Evolutionary conservation across 2,113 vertebrate genomes (phyloP).

Genomic region (Psammodynastes pulverulentus): DNA sequence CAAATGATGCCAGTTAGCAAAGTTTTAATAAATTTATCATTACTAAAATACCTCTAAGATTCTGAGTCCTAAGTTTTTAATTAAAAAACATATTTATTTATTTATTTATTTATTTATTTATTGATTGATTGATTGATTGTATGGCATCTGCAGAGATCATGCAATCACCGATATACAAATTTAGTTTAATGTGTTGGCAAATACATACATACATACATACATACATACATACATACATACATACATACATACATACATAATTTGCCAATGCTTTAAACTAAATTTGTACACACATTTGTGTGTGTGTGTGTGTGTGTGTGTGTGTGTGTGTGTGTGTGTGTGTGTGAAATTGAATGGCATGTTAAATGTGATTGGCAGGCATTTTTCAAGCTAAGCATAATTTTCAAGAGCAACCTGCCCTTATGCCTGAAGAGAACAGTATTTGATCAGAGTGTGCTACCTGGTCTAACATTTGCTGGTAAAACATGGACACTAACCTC

Average conservation of each 20-base stretch:
- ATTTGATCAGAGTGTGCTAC: not conserved
- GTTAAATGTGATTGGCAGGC: too few relatives aligned
- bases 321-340: too few relatives aligned
- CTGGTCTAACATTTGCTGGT: not conserved
- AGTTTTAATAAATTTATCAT: slow-evolving; percentile 67
- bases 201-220: too few relatives aligned
- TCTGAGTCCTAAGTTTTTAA: slow-evolving; percentile 55
- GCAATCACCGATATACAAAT: not conserved
- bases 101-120: slow-evolving; percentile 31
- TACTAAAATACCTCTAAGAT: slow-evolving; percentile 67
- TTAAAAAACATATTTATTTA: slow-evolving; percentile 59
- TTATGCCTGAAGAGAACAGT: too few relatives aligned
- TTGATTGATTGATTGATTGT: not conserved
- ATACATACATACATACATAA: too few relatives aligned
- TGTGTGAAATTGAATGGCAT: too few relatives aligned
- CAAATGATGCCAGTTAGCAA: slow-evolving; percentile 62
- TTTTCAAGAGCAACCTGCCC: too few relatives aligned
- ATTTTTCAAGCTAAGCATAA: too few relatives aligned
- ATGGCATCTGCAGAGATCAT: not conserved
- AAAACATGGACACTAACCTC: not conserved
- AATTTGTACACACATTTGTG: too few relatives aligned
- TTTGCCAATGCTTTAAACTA: too few relatives aligned
- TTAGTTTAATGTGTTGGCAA: not conserved
- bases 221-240: too few relatives aligned
- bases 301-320: too few relatives aligned